These are phyloP conservation scores for Meteorus colon DNA, from an alignment of 2,888 invertebrate species.

Conservation along the genomic window DNA sequence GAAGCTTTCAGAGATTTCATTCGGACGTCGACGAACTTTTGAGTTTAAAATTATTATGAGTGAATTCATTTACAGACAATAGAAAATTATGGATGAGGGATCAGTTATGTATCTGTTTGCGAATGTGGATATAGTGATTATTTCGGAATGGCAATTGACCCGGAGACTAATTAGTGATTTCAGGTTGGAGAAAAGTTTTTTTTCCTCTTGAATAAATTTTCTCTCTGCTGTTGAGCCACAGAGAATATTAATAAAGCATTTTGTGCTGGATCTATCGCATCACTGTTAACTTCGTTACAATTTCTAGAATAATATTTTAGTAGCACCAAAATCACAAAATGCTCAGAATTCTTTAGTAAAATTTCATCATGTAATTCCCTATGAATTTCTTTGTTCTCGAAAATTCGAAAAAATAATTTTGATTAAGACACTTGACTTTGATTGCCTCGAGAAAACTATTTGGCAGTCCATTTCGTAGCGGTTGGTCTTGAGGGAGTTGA, in stretches of 20 bases:
- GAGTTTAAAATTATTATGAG: slow-evolving; percentile 11
- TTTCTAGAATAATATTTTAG: no score
- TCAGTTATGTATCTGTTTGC: slow-evolving; percentile 1
- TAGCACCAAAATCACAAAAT: no score
- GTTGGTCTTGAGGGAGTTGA: slow-evolving; percentile 22
- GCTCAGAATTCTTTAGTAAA: no score
- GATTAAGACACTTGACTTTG: slow-evolving; percentile 19
- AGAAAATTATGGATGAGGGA: neutral
- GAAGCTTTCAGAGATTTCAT: slow-evolving; percentile 27
- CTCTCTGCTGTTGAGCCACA: no score
- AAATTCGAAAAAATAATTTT: neutral
- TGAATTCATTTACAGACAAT: slow-evolving; percentile 13
- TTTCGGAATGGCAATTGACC: neutral
- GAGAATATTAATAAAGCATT: no score
- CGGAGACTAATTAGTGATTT: no score
- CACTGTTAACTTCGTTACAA: no score
- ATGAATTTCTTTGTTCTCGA: neutral
- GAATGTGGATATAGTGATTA: neutral
- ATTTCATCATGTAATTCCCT: no score
- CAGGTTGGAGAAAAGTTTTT: no score
- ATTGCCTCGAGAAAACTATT: slow-evolving; percentile 24
- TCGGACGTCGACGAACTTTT: slow-evolving; percentile 13
- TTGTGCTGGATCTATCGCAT: no score
- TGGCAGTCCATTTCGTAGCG: slow-evolving; percentile 12
- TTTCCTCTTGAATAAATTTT: no score